Evolutionary conservation across 2,113 vertebrate genomes (phyloP).

Genomic region (Sterna hirundo): DNA sequence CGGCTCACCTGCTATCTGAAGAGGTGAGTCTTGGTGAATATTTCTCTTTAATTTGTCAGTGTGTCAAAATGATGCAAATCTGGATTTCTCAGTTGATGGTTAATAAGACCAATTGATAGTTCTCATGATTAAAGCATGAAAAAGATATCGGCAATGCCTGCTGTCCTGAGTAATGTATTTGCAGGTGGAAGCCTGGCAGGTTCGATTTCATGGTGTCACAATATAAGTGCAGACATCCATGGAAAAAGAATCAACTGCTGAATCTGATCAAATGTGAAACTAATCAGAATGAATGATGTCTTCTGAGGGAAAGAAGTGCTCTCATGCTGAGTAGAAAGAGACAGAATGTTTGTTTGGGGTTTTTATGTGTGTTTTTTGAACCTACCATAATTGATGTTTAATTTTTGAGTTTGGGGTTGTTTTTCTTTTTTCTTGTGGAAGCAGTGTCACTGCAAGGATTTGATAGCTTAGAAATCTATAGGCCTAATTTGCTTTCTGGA

Average conservation of each 20-base stretch:
- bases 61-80: not conserved
- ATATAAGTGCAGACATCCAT: conserved; percentile 2
- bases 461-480: not conserved
- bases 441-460: not conserved
- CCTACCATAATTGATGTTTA: not conserved
- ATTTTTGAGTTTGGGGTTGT: not conserved
- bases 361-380: not conserved
- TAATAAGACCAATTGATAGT: not conserved
- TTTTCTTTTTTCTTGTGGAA: not conserved
- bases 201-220: conserved; percentile 16
- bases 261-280: conserved; percentile 37
- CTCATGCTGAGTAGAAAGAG: not conserved
- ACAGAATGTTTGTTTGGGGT: not conserved
- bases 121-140: not conserved
- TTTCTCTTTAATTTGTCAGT: not conserved
- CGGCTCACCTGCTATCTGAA: not conserved
- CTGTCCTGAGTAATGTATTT: not conserved
- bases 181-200: not conserved
- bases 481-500: not conserved
- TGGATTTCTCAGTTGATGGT: not conserved
- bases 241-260: conserved; percentile 20
- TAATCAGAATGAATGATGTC: conserved; percentile 10
- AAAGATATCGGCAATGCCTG: not conserved
- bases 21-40: not conserved
- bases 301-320: conserved; percentile 14